Evolutionary conservation across 2,888 invertebrate genomes (phyloP).

Genomic region (Drosophila robusta): DNA sequence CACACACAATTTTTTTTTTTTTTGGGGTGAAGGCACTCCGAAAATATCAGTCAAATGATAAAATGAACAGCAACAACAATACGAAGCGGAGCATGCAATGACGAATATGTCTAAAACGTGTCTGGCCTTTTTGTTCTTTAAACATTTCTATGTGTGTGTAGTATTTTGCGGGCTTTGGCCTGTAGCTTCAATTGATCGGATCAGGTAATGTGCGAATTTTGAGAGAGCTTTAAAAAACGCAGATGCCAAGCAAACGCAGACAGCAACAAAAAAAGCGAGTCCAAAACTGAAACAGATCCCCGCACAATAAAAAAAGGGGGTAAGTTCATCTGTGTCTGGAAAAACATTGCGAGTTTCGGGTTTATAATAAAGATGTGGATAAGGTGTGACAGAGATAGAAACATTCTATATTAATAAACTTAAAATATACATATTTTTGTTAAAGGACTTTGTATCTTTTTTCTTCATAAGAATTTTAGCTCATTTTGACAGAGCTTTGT

Average conservation of each 20-base stretch:
- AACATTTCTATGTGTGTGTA: constrained; percentile 3
- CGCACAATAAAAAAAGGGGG: constrained; percentile 34
- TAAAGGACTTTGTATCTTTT: no score
- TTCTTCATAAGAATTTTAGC: no score
- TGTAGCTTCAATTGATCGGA: constrained; percentile 60
- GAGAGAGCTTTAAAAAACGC: constrained; percentile 36
- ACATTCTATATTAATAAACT: not conserved
- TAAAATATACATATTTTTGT: no score
- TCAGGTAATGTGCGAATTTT: constrained; percentile 64
- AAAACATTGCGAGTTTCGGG: constrained; percentile 6
- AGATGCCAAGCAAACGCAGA: constrained; percentile 50
- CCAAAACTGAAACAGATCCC: constrained; percentile 18
- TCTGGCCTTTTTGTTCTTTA: constrained; percentile 56
- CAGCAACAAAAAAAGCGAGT: not conserved
- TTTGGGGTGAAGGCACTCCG: constrained; percentile 73
- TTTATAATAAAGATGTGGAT: constrained; percentile 4
- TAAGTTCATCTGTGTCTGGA: constrained; percentile 24
- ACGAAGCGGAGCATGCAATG: constrained; percentile 60
- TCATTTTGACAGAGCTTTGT: no score
- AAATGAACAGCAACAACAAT: constrained; percentile 57
- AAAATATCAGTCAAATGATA: constrained; percentile 78
- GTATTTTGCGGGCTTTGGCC: constrained; percentile 41
- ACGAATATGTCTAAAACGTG: constrained; percentile 72
- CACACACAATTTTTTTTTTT: constrained; percentile 24
- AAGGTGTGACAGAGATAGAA: constrained; percentile 3